phyloP scores from a whole-genome alignment of 2,113 vertebrate genomes.

The Pelusios castaneus region DNA sequence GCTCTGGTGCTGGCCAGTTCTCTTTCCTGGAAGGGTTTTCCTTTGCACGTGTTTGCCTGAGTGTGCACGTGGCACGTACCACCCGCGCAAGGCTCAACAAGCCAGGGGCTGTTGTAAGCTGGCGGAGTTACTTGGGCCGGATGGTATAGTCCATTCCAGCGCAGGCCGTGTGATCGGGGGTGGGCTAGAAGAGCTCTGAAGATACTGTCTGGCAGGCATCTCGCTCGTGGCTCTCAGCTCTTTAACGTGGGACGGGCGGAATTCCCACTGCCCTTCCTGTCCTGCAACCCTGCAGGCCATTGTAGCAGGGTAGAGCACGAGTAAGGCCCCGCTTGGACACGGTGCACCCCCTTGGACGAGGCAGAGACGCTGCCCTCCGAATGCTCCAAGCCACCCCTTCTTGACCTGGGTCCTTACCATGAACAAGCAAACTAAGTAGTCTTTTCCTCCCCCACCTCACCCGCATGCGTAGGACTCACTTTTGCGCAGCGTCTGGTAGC shows the following conservation, averaged over 20 bases:
- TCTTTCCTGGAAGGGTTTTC: neutral
- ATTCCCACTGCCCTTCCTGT: neutral
- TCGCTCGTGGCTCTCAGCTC: conserved; percentile 31
- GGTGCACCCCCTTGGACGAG: neutral
- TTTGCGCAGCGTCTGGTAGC: conserved; percentile 4
- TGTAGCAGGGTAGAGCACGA: conserved; percentile 13
- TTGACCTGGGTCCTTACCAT: neutral
- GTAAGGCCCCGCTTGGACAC: conserved; percentile 26
- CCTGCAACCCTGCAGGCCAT: neutral
- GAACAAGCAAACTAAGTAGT: conserved; percentile 17
- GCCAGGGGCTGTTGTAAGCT: neutral
- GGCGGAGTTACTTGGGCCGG: neutral
- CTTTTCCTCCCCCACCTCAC: conserved; percentile 30
- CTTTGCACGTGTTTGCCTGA: neutral
- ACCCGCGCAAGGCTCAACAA: neutral
- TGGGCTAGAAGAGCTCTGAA: conserved; percentile 19
- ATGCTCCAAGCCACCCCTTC: conserved; percentile 26
- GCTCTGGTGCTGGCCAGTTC: neutral
- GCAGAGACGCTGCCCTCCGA: conserved; percentile 10
- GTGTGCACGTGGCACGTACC: neutral
- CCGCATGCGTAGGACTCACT: neutral
- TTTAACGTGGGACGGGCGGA: neutral
- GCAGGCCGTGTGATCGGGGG: neutral
- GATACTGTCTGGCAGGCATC: conserved; percentile 2
- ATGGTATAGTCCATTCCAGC: neutral